Evolutionary conservation across 2,888 invertebrate genomes (phyloP), one percentile per base, ranked within the genome.

Genomic region (Tineola bisselliella): DNA sequence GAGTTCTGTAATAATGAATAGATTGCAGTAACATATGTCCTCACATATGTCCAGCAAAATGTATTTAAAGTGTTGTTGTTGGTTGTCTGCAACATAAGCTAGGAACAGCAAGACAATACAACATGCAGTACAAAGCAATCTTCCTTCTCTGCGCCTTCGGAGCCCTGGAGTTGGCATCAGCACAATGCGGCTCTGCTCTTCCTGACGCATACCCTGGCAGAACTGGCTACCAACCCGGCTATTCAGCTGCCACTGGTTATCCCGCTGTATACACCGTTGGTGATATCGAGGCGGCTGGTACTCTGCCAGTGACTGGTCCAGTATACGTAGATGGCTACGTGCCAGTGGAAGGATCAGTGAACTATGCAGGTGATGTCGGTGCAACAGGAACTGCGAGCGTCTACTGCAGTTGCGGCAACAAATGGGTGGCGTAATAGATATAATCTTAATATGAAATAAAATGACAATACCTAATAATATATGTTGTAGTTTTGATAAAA

Each of bases 191-290:
- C n/a, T 10, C 38, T 3, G 10, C 10, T 10, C 15, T 48, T 48
- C 8, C 48, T 17, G 15, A 13, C 2, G 3, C 8, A 5, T 48
- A 48, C 15, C n/a, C 48, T 10, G 48, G 3, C 10, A 6, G 2
- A 10, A 3, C 48, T 48, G 48, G 48, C 48, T 38, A 38, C 38
- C 38, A 38, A 38, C 48, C 48, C 66, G 67, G 64, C 72, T 70
- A 63, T 63, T 3, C 13, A 3, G 15, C 48, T 10, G 48, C 48
- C 15, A 3, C 48, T 8, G 48, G 15, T 2, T 38, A 38, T 10
- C n/a, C 48, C 8, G 48, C 13, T 17, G 8, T 15, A 2, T 48
- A 5, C 5, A n/a, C 15, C 17, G 3, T 3, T n/a, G 48, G 48
- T 48, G 48, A 48, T 10, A 48, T 48, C 15, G 48, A 48, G n/a